A percentile compares a stretch with the other conserved stretches of the same genome.
These are phyloP conservation scores for Rhorus exstirpatorius DNA, from an alignment of 2,888 invertebrate species.

Conservation along the genomic window DNA sequence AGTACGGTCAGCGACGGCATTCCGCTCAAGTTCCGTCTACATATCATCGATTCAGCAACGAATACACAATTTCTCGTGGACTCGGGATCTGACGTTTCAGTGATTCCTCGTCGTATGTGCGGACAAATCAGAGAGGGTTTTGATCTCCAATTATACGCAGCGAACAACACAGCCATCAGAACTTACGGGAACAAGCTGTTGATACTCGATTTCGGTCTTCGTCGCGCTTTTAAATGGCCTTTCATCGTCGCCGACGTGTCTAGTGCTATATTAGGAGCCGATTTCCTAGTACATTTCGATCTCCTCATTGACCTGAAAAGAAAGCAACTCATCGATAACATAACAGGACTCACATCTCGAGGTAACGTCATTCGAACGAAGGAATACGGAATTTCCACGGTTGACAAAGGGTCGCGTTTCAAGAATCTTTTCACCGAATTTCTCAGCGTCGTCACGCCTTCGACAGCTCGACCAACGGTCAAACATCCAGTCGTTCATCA, in stretches of 20 bases:
- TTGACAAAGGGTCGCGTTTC: neutral
- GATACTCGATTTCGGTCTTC: slow-evolving; percentile 41
- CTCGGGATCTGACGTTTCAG: slow-evolving; percentile 57
- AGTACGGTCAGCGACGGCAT: slow-evolving; percentile 38
- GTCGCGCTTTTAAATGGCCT: slow-evolving; percentile 50
- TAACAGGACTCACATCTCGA: slow-evolving; percentile 11
- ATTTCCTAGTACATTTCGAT: slow-evolving; percentile 24
- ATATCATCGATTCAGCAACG: slow-evolving; percentile 52
- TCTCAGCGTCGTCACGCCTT: neutral
- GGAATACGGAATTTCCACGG: neutral
- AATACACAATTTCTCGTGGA: slow-evolving; percentile 66
- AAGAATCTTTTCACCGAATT: slow-evolving; percentile 6
- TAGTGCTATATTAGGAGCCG: slow-evolving; percentile 33
- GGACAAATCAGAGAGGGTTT: neutral
- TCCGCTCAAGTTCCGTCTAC: slow-evolving; percentile 51
- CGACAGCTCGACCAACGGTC: neutral
- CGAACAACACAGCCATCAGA: slow-evolving; percentile 52
- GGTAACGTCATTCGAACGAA: slow-evolving; percentile 18
- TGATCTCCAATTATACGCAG: slow-evolving; percentile 44
- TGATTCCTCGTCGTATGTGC: slow-evolving; percentile 11
- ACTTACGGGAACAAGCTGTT: slow-evolving; percentile 46
- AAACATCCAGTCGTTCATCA: slow-evolving; percentile 24
- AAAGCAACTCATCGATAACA: slow-evolving; percentile 12
- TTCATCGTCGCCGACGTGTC: slow-evolving; percentile 33
- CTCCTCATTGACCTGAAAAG: neutral